These are phyloP conservation scores for Varanus komodoensis DNA, from an alignment of 2,113 vertebrate species.

Conservation along the genomic window DNA sequence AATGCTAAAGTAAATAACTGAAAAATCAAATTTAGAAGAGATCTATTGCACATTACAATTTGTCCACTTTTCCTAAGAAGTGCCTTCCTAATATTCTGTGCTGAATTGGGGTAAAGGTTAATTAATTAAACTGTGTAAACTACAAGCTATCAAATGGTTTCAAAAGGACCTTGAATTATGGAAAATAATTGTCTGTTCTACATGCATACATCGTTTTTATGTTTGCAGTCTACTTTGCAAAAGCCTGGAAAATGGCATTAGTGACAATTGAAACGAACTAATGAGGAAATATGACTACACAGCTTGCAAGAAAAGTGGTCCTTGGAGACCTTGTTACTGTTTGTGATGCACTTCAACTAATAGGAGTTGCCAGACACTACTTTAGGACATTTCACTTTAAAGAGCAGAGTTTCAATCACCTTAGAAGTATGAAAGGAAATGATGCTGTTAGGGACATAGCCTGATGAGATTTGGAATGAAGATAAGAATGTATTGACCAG, in stretches of 20 bases:
- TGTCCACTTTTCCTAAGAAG: constrained; percentile 50
- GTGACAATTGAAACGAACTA: constrained; percentile 81
- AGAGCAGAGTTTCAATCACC: constrained; percentile 70
- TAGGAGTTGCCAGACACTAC: constrained; percentile 81
- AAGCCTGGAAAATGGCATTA: constrained; percentile 78
- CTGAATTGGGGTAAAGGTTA: constrained; percentile 70
- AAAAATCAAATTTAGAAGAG: neutral
- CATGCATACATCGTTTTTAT: constrained; percentile 60
- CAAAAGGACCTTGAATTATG: constrained; percentile 65
- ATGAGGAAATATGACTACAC: constrained; percentile 83
- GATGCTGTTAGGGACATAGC: constrained; percentile 69
- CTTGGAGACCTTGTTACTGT: constrained; percentile 90
- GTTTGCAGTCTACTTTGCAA: constrained; percentile 71
- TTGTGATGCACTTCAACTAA: constrained; percentile 83
- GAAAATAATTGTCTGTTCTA: constrained; percentile 72
- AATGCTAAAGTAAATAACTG: neutral
- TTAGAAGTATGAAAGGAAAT: constrained; percentile 68
- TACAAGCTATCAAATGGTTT: constrained; percentile 69
- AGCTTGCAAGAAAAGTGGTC: constrained; percentile 77
- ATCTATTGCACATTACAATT: neutral
- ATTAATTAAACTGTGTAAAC: constrained; percentile 72
- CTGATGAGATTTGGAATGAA: constrained; percentile 68
- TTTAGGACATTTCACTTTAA: constrained; percentile 72
- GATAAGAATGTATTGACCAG: constrained; percentile 48
- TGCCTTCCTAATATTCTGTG: constrained; percentile 57